Evolutionary conservation across 1,140 invertebrate genomes (phyloP), one percentile per base, ranked within the genome.

Genomic region (Delia radicum): DNA sequence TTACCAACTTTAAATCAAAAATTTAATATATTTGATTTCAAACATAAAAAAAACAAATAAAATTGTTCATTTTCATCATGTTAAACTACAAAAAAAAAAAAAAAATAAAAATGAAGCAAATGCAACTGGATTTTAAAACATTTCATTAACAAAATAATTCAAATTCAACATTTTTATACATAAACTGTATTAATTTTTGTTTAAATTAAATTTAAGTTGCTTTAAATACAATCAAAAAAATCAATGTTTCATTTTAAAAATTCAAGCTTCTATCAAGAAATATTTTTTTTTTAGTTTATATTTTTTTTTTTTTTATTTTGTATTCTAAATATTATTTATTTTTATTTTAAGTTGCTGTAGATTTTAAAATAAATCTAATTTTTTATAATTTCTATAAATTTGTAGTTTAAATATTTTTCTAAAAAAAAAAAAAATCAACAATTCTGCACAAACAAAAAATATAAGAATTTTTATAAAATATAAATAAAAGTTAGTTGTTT

Each of bases 181-280:
- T 42, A 42, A 42, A 42, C n/a, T 42, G 37, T 42, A 42, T 10
- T 42, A 10, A 42, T 42, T 42, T 42, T 42, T 42, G 37, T 42
- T 42, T 15, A 10, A 15, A 15, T 10, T 42, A 15, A 15, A 42
- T 55, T 55, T 55, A 18, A 55, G 48, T 55, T 55, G 48, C 48
- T 55, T 55, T 55, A 55, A 55, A 55, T 55, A 42, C 6, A 6
- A 26, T 1, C 31, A 69, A 29, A 63, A 24, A 46, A 63, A 63
- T 79, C 65, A 48, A 78, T 76, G 21, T 80, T 78, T 80, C 82
- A 62, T 76, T 74, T 82, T 81, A 18, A 18, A 75, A 79, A 77
- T 78, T 77, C 78, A 81, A 82, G 81, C 78, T 82, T 76, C 75
- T 80, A 67, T 79, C 77, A 78, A 79, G n/a, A 73, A 73, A 6